Conservation (phyloP, 2,797 vertebrate species). For the Lagocephalus sceleratus region DNA sequence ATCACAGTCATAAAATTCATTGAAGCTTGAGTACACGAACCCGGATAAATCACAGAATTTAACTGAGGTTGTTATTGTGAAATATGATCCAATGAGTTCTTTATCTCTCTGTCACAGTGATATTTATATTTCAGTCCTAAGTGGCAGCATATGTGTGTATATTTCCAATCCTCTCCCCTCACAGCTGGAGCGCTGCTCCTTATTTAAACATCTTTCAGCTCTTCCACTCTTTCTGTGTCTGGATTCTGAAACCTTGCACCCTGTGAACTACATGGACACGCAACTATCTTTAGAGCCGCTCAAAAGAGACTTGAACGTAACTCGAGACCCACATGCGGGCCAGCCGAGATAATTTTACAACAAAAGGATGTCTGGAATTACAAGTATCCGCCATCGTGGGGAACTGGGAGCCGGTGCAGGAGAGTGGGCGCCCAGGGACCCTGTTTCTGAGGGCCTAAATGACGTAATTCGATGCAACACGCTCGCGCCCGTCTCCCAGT, state of each 20-base stretch:
- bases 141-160: not conserved
- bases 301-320: constrained; percentile 56
- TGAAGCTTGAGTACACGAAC: too few species aligned
- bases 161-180: not conserved
- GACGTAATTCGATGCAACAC: constrained; percentile 10
- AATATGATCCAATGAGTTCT: too few species aligned
- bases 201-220: not conserved
- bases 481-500: constrained; percentile 1
- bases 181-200: not conserved
- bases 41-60: too few species aligned
- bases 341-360: constrained; percentile 55
- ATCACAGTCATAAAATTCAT: too few species aligned
- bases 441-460: constrained; percentile 7
- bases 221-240: constrained; percentile 2
- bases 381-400: constrained; percentile 42
- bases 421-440: constrained; percentile 11
- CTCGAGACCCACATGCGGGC: constrained; percentile 35
- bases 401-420: constrained; percentile 20
- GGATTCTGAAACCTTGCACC: constrained; percentile 25
- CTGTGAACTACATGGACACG: constrained; percentile 9
- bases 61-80: too few species aligned
- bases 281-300: constrained; percentile 63
- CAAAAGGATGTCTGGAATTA: constrained; percentile 60
- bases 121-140: too few species aligned
- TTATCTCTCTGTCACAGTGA: too few species aligned